phyloP scores from a whole-genome alignment of 2,113 vertebrate species.

The Nerophis ophidion region DNA sequence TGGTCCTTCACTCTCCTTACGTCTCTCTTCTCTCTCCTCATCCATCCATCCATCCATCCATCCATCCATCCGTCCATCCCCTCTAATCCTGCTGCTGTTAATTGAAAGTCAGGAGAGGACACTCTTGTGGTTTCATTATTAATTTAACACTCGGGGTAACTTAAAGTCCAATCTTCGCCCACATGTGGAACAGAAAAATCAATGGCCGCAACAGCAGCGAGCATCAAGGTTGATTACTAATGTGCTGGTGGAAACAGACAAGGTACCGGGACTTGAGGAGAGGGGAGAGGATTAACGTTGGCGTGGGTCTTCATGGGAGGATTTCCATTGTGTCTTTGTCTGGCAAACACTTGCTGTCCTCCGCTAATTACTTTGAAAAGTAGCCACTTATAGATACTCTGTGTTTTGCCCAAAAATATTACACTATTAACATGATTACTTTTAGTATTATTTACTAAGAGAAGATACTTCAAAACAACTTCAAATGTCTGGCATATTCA shows the following conservation, averaged over 20 bases:
- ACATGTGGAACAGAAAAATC: conserved; percentile 81
- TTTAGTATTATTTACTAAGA: too few relatives aligned
- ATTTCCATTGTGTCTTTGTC: neutral
- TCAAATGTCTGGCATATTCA: too few relatives aligned
- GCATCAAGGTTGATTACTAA: conserved; percentile 71
- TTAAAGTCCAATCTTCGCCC: conserved; percentile 82
- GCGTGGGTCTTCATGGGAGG: conserved; percentile 10
- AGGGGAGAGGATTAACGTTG: conserved; percentile 26
- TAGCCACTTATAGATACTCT: too few relatives aligned
- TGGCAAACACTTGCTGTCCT: too few relatives aligned
- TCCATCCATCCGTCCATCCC: conserved; percentile 49
- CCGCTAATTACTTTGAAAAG: too few relatives aligned
- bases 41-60: conserved; percentile 27
- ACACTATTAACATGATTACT: too few relatives aligned
- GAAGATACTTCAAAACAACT: too few relatives aligned
- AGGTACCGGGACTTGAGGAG: conserved; percentile 46
- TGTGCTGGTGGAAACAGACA: conserved; percentile 44
- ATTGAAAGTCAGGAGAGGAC: conserved; percentile 79
- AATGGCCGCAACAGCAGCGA: conserved; percentile 74
- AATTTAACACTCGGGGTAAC: conserved; percentile 82
- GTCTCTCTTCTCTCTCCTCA: conserved; percentile 10
- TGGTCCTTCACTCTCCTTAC: conserved; percentile 37
- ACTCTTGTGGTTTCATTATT: conserved; percentile 79
- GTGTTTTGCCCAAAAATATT: too few relatives aligned
- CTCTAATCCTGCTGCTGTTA: conserved; percentile 72